These are phyloP conservation scores for Echinarachnius parma DNA, from an alignment of 53 echinoderm and acorn worm genomes.

Conservation along the genomic window DNA sequence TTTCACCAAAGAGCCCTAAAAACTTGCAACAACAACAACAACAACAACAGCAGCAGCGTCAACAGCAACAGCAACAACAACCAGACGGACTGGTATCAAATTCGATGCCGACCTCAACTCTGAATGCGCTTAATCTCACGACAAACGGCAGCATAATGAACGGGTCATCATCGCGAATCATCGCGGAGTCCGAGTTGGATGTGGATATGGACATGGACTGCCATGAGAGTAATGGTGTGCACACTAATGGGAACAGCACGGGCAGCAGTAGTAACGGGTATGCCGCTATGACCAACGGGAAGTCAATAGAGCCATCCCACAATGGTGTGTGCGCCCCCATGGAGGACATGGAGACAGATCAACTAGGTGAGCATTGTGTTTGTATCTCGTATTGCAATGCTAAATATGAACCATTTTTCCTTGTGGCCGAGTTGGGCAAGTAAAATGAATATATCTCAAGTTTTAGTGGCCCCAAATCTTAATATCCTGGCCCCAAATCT, in stretches of 20 bases:
- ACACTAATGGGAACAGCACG: conserved; percentile 15
- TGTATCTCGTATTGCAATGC: too few relatives aligned
- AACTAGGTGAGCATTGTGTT: conserved; percentile 70
- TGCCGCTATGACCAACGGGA: conserved; percentile 29
- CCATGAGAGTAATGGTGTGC: conserved; percentile 38
- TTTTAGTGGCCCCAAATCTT: too few relatives aligned
- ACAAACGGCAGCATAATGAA: conserved; percentile 83
- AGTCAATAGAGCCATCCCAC: conserved; percentile 42
- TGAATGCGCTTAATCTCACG: conserved; percentile 78
- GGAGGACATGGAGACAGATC: conserved; percentile 97
- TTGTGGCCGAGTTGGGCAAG: too few relatives aligned
- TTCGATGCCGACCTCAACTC: conserved; percentile 68
- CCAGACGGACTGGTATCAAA: conserved; percentile 41
- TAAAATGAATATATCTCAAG: too few relatives aligned
- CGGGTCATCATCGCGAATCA: conserved; percentile 42
- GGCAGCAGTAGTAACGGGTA: conserved; percentile 20
- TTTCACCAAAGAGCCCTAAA: conserved; percentile 45
- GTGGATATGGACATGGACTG: conserved; percentile 77
- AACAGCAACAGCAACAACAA: conserved; percentile 35
- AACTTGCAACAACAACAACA: conserved; percentile 24
- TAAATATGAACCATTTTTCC: too few relatives aligned
- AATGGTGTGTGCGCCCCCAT: conserved; percentile 80
- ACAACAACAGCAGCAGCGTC: conserved; percentile 7
- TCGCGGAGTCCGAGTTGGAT: conserved; percentile 62
- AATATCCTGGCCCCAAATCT: too few relatives aligned